Evolutionary conservation across 1,140 invertebrate genomes (phyloP).

Genomic region (Aphaenogaster ashmeadi): DNA sequence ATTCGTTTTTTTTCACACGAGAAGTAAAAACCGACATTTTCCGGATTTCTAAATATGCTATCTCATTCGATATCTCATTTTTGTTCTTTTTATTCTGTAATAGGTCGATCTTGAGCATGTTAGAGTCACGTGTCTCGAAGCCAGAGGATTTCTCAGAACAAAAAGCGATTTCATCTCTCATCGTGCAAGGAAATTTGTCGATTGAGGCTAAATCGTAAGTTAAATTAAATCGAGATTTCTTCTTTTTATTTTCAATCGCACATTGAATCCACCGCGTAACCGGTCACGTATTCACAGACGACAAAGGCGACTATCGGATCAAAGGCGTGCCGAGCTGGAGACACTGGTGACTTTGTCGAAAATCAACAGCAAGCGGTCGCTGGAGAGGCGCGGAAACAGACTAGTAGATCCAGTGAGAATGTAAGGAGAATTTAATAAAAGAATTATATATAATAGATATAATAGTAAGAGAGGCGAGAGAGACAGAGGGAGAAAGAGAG

Average conservation of each 20-base stretch:
- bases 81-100: constrained; percentile 5
- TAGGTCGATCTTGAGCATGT: constrained; percentile 13
- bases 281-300: constrained; percentile 77
- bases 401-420: constrained; percentile 8
- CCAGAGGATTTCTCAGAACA: neutral
- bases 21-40: neutral
- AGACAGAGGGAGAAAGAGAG: neutral
- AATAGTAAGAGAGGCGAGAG: neutral
- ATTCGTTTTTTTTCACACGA: neutral
- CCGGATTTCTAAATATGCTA: neutral
- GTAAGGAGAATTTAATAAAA: constrained; percentile 35
- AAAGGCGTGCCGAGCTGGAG: constrained; percentile 88
- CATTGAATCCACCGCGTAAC: neutral
- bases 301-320: constrained; percentile 88
- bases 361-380: constrained; percentile 80
- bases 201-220: constrained; percentile 31
- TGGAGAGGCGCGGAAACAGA: neutral
- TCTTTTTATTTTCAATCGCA: neutral
- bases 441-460: neutral
- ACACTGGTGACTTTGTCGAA: constrained; percentile 86
- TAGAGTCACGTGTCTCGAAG: constrained; percentile 11
- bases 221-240: neutral
- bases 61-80: constrained; percentile 12
- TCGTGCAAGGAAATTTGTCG: neutral
- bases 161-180: neutral